Evolutionary conservation across 1,140 invertebrate genomes (phyloP), one percentile per base, ranked within the genome.

Genomic region (Drosophila insularis): DNA sequence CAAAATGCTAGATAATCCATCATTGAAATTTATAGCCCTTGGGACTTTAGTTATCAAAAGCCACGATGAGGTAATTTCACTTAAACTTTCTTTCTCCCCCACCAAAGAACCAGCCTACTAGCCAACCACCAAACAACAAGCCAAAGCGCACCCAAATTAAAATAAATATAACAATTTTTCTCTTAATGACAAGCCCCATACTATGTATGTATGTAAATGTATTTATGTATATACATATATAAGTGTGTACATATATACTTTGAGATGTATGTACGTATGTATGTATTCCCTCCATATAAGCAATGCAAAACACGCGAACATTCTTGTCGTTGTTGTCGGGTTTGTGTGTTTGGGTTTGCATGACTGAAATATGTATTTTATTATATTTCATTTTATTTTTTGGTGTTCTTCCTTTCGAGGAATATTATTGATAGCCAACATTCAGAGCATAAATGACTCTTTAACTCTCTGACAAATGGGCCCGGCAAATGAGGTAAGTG

Each of bases 131-230:
- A 63, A 75, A 50, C 21, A 50, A 50, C 43, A 50, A 21, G 43
- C 17, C 43, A 10, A 50, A 50, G 68, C 74, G 37, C 54, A 69
- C 40, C 55, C 75, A 81, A 85, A 87, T 86, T 79, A 86, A 87
- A 81, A 86, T 81, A 86, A 78, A 86, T 81, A 87, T 87, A 87
- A 87, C 79, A 71, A 87, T 63, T 69, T 79, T 77, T 78, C 68
- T 60, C 66, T 66, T 87, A 87, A 86, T 86, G 81, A 87, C 81
- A 87, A 69, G 68, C 59, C 53, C 60, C 59, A 61, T 64, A 55
- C 6, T 23, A 40, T 10, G 10, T 60, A 40, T 40, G 3, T 19
- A 8, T 19, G 8, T 46, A 19, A 2, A 46, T 68, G 53, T 55
- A 63, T 31, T 14, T 40, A 39, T 32, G 3, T 54, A 53, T 2